Evolutionary conservation across 2,888 invertebrate species (phyloP), one percentile per base, ranked within the genome.

Genomic region (Drosophila subsilvestris): DNA sequence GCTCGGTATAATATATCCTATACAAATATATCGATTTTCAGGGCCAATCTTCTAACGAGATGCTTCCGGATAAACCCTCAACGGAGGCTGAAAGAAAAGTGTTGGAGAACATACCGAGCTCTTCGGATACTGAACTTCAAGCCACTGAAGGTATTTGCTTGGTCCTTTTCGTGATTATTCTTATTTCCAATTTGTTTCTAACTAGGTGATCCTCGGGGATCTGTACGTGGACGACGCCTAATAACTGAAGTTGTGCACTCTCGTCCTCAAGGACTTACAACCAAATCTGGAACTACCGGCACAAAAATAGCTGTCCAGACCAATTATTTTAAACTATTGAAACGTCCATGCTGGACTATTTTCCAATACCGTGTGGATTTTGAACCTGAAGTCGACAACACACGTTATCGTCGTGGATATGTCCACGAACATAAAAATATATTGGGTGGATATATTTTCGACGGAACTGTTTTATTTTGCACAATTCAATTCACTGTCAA

Each of bases 291-390:
- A 37, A 37, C 7, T 37, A 37, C n/a, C 37, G 37, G 37, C 37
- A 37, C 37, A n/a, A 37, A 37, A n/a, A 37, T 37, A 37, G 2
- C 2, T n/a, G 37, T 37, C 14, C 37, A 37, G n/a, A 37, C 37
- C 6, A 37, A 37, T 37, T 37, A 37, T 37, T 37, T 37, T 37
- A 37, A 37, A 12, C 2, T 37, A 7, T 14, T 37, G 2, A 37
- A 37, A 37, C 37, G 37, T n/a, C 37, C 37, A 37, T 37, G 37
- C 7, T 37, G 37, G 37, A n/a, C 14, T 7, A 37, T 37, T n/a
- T 37, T 7, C 6, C 95, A 96, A 63, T 97, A 97, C 88, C 93
- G 94, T 2, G 96, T 97, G 0, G 96, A 96, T 75, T 95, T 96
- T 76, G 89, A 92, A 0, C 97, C 97, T 0, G 95, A 95, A 0